These are phyloP conservation scores for Dicrostonyx torquatus DNA, from an alignment of 2,797 vertebrate species.

Conservation along the genomic window DNA sequence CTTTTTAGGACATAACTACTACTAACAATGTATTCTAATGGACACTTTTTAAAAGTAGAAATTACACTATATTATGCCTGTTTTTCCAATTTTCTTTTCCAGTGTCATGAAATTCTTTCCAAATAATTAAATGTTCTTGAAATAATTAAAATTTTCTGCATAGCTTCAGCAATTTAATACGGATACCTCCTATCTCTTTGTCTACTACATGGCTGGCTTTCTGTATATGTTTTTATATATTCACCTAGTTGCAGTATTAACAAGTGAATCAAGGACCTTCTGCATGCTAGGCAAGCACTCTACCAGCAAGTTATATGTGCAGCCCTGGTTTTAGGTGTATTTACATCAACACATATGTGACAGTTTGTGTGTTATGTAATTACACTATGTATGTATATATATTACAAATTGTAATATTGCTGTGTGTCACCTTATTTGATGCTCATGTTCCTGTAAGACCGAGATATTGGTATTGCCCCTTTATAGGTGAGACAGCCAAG, in stretches of 20 bases:
- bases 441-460: neutral
- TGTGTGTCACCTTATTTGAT: neutral
- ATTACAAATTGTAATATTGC: neutral
- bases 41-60: neutral
- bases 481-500: neutral
- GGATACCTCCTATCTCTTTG: neutral
- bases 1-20: neutral
- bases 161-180: slow-evolving; percentile 1
- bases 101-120: neutral
- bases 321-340: neutral
- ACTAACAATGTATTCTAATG: slow-evolving; percentile 12
- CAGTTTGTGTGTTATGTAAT: neutral
- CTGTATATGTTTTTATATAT: neutral
- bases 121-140: slow-evolving; percentile 24
- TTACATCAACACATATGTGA: neutral
- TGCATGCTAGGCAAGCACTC: neutral
- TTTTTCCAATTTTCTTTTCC: slow-evolving; percentile 26
- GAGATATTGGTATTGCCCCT: neutral
- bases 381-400: too few relatives aligned
- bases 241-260: neutral
- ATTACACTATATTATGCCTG: neutral
- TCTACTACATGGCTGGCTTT: neutral
- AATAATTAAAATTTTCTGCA: slow-evolving; percentile 28
- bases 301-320: neutral
- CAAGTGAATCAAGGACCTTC: neutral